A percentile compares a stretch with the other conserved stretches of the same genome.
These are phyloP conservation scores for Euleptes europaea DNA, from an alignment of 2,113 vertebrate genomes.

Conservation along the genomic window DNA sequence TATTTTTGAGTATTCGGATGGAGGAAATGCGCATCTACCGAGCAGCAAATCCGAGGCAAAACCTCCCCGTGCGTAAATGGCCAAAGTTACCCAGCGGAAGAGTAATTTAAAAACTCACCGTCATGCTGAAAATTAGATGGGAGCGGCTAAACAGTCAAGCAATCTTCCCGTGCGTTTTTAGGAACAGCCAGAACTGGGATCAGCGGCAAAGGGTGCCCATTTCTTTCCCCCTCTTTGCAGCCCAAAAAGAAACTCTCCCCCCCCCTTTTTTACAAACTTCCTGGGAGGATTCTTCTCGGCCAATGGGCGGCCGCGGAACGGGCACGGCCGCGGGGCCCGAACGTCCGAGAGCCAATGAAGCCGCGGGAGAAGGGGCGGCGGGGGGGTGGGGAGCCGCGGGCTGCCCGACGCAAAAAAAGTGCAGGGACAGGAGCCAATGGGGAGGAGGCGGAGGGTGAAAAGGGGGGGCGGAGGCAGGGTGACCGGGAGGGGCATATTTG, in stretches of 20 bases:
- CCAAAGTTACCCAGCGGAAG: background rate
- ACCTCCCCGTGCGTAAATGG: too few relatives aligned
- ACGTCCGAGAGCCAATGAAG: background rate
- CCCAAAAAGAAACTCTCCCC: conserved; percentile 31
- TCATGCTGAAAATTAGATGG: conserved; percentile 41
- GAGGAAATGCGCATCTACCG: too few relatives aligned
- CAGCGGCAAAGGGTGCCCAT: background rate
- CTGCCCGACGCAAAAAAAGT: background rate
- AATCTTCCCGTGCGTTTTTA: background rate
- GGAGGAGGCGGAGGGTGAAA: background rate
- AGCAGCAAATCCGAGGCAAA: too few relatives aligned
- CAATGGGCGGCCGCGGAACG: conserved; percentile 53
- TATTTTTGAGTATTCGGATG: too few relatives aligned
- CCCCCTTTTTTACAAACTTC: conserved; percentile 72
- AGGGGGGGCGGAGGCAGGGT: background rate
- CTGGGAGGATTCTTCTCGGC: conserved; percentile 72
- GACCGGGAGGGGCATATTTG: background rate
- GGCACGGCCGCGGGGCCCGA: background rate
- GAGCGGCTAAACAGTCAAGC: background rate
- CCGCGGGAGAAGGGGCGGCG: background rate
- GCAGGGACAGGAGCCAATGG: conserved; percentile 42
- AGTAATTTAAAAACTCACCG: conserved; percentile 37
- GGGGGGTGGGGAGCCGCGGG: background rate
- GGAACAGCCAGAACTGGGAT: background rate
- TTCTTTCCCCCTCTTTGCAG: background rate